Evolutionary conservation across 2,797 vertebrate species (phyloP), one percentile per base, ranked within the genome.

Genomic region (Pristis pectinata): DNA sequence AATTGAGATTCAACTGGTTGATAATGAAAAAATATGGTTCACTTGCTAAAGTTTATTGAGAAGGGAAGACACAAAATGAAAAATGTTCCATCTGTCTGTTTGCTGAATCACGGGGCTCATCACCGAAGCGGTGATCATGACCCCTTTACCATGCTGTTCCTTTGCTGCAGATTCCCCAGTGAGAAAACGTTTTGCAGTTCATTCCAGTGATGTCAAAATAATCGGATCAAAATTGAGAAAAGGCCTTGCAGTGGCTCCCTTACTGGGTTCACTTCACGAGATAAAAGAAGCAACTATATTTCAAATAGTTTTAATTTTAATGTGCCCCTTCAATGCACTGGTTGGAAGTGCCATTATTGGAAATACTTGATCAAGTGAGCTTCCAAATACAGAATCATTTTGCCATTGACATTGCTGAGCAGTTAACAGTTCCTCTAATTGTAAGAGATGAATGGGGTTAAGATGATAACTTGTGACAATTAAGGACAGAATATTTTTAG

Each of bases 121-220:
- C 96, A 96, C 94, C 95, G 95, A 95, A 95, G 1, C 95, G 95
- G 95, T 95, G 96, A 95, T 96, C 94, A 11, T 94, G 95, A 96
- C 59, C 94, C 95, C 95, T 95, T 96, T 95, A 96, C 96, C 95
- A 96, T 87, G 79, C 95, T 96, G 94, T 85, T 95, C 94, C 95
- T 95, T 94, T 96, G 95, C 95, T 94, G 95, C 95, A 96, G 95
- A 94, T 96, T 95, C 96, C 96, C 96, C 64, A 92, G 95, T 7
- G 95, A 41, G 95, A 94, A 96, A 95, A 95, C 95, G 96, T 96
- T 96, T 97, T 95, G 95, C 95, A 95, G 95, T 95, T 96, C 95
- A 96, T 96, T 96, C 97, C 96, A 96, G 95, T 96, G 95, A 96
- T 79, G 96, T 96, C 96, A 97, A 97, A 97, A 97, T 96, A 97